Conservation (phyloP, 2,113 vertebrate species). For the Gallinago media region DNA sequence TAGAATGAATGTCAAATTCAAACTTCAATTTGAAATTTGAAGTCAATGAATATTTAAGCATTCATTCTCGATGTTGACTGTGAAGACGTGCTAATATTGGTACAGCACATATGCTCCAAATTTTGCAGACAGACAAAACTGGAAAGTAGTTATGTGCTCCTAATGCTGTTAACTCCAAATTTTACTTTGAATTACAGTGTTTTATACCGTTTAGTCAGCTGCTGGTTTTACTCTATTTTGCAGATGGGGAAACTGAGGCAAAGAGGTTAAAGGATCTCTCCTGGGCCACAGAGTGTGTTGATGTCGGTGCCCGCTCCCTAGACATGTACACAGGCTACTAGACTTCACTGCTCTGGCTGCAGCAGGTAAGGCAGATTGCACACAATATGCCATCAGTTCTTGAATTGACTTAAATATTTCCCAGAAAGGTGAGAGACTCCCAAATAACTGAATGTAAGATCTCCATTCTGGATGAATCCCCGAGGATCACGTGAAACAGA, state of each 20-base stretch:
- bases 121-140: conserved; percentile 35
- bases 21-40: conserved; percentile 57
- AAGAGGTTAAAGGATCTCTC: conserved; percentile 42
- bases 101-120: conserved; percentile 51
- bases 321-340: conserved; percentile 56
- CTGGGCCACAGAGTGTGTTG: background rate
- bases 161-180: conserved; percentile 4
- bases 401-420: background rate
- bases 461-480: background rate
- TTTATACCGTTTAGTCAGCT: background rate
- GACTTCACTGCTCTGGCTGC: conserved; percentile 39
- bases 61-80: conserved; percentile 63
- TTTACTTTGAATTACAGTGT: background rate
- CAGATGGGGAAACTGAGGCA: conserved; percentile 63
- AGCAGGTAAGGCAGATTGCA: conserved; percentile 40
- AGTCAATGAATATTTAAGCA: conserved; percentile 67
- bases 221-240: conserved; percentile 2
- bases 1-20: conserved; percentile 51
- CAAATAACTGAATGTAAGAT: background rate
- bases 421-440: background rate
- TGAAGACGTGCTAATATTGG: conserved; percentile 63
- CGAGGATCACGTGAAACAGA: background rate
- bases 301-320: background rate
- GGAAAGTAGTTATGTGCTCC: conserved; percentile 20
- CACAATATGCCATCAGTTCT: background rate